Evolutionary conservation across 2,888 invertebrate genomes (phyloP), one percentile per base, ranked within the genome.

Genomic region (Syrista parreyssii): DNA sequence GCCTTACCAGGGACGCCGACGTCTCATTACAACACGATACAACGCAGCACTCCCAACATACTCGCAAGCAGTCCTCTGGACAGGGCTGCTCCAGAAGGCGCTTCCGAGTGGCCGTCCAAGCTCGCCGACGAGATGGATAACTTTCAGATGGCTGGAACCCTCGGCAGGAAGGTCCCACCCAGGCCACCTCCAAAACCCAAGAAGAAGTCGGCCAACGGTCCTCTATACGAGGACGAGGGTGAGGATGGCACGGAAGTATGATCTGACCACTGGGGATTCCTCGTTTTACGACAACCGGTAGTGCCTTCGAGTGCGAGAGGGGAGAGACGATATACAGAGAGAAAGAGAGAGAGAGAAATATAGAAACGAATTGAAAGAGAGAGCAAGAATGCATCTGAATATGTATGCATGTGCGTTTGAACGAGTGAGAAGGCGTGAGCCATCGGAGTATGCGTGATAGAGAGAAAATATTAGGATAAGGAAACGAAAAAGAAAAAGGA

Each of bases 181-280:
- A 93, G 96, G 86, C 96, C 96, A 74, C 97, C 97, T 15, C 96
- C 96, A 36, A 96, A 96, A 86, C 96, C 96, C 33, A 91, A 91
- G 82, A 96, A 96, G 93, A 95, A 95, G 84, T 93, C 94, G 30
- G 93, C 95, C 9, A 94, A 93, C 86, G 96, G 96, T 85, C 96
- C 96, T 80, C 92, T 97, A 82, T 97, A 96, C 88, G 97, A 97
- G 90, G 97, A 97, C 90, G 97, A 97, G 92, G 96, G 96, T 36
- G 97, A 97, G 89, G 97, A 97, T 85, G 97, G 97, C 83, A 97
- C 97, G 86, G 97, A 97, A 93, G 97, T 97, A 93, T 96, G 95
- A 87, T 85, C 84, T 80, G 79, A 80, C 74, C 76, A 69, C 34
- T 86, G 91, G 89, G 90, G 91, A 91, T 84, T 55, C 87, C 86